phyloP scores from a whole-genome alignment of 2,888 invertebrate genomes.

The Drosophila lutescens region DNA sequence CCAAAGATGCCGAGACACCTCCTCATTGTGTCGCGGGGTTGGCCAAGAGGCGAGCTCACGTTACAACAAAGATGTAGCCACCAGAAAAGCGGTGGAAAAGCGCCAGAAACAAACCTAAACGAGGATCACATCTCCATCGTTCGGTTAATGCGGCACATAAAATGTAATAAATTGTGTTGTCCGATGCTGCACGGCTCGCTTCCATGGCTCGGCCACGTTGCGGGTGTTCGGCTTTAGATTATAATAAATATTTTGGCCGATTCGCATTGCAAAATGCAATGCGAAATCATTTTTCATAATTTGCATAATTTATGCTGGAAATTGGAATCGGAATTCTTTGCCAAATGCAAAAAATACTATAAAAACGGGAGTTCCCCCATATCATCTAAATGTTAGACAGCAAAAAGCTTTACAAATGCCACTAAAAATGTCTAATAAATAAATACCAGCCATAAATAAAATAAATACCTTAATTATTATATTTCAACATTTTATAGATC shows the following conservation, averaged over 20 bases:
- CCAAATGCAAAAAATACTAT: neutral
- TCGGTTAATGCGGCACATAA: constrained; percentile 73
- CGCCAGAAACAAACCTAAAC: constrained; percentile 34
- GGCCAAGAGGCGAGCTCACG: constrained; percentile 49
- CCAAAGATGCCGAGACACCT: constrained; percentile 22
- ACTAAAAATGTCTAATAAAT: no score
- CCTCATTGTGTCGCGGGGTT: constrained; percentile 48
- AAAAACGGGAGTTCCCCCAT: neutral
- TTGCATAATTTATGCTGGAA: constrained; percentile 35
- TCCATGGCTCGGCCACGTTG: constrained; percentile 50
- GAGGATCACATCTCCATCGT: constrained; percentile 75
- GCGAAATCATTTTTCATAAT: constrained; percentile 31
- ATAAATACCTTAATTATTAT: no score
- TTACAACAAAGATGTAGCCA: constrained; percentile 42
- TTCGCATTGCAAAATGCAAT: constrained; percentile 67
- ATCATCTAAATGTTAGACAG: neutral
- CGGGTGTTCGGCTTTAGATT: constrained; percentile 75
- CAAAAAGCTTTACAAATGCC: no score
- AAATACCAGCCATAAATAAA: no score
- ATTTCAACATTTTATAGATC: no score
- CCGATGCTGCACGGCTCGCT: constrained; percentile 51
- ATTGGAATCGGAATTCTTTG: constrained; percentile 6
- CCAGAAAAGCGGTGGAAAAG: constrained; percentile 9
- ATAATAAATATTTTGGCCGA: constrained; percentile 70
- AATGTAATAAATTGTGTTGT: constrained; percentile 75